Percentiles rank a stretch among this genome's conserved stretches.
phyloP scores from a whole-genome alignment of 2,113 vertebrate species.

The Ciconia stormi region DNA sequence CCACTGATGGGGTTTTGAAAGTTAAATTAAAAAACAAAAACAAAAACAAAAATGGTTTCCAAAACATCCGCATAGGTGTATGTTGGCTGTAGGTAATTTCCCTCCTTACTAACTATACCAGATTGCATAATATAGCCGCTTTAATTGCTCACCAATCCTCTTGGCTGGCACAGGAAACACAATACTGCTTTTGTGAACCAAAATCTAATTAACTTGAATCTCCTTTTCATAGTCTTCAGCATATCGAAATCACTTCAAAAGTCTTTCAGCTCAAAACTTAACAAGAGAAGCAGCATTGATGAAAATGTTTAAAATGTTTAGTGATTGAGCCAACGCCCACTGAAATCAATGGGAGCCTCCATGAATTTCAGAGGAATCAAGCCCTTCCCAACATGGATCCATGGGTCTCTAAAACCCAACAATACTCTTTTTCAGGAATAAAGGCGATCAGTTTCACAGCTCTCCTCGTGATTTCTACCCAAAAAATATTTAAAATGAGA shows the following conservation, averaged over 20 bases:
- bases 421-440: not conserved
- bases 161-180: not conserved
- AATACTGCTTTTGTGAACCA: not conserved
- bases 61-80: not conserved
- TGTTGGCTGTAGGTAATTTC: not conserved
- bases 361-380: not conserved
- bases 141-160: not conserved
- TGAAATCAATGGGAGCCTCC: not conserved
- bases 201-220: constrained; percentile 5
- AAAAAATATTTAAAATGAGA: not conserved
- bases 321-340: not conserved
- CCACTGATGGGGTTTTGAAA: not conserved
- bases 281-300: not conserved
- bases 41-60: not conserved
- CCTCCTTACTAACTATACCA: not conserved
- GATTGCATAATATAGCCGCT: not conserved
- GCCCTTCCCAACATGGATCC: not conserved
- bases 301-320: not conserved
- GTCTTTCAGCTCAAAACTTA: not conserved
- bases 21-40: not conserved
- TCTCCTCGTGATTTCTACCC: not conserved
- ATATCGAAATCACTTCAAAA: not conserved
- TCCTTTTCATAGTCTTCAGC: not conserved
- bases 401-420: not conserved
- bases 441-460: not conserved